Percentiles rank a stretch among this genome's conserved stretches.
Conservation (phyloP, 1,140 invertebrate species). For the Cydia fagiglandana region DNA sequence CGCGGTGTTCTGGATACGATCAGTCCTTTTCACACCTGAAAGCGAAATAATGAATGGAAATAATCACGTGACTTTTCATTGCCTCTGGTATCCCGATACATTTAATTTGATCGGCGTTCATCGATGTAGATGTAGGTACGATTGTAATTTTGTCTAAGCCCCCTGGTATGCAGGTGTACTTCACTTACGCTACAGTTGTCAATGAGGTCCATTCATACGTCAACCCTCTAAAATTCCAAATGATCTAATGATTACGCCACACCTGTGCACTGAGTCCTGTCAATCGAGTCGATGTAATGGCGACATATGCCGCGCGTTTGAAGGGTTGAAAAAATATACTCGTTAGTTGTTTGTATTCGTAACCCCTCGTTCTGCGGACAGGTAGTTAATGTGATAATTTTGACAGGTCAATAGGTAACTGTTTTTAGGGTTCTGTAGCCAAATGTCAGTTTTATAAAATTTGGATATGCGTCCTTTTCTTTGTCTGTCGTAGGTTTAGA, state of each 20-base stretch:
- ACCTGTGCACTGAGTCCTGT: not conserved
- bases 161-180: not conserved
- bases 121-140: no score
- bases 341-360: not conserved
- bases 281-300: not conserved
- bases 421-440: not conserved
- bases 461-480: not conserved
- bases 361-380: not conserved
- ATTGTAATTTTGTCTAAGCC: no score
- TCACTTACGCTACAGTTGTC: not conserved
- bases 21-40: no score
- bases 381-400: slow-evolving; percentile 10
- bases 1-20: no score
- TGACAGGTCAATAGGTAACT: not conserved
- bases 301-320: slow-evolving; percentile 1
- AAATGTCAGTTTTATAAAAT: not conserved
- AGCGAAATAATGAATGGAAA: no score
- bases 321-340: not conserved
- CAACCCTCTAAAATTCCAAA: not conserved
- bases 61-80: no score
- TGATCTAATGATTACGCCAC: not conserved
- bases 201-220: not conserved
- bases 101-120: no score
- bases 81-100: no score
- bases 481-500: not conserved